Evolutionary conservation across 2,797 vertebrate species (phyloP).

Genomic region (Melanotaenia nigrans): DNA sequence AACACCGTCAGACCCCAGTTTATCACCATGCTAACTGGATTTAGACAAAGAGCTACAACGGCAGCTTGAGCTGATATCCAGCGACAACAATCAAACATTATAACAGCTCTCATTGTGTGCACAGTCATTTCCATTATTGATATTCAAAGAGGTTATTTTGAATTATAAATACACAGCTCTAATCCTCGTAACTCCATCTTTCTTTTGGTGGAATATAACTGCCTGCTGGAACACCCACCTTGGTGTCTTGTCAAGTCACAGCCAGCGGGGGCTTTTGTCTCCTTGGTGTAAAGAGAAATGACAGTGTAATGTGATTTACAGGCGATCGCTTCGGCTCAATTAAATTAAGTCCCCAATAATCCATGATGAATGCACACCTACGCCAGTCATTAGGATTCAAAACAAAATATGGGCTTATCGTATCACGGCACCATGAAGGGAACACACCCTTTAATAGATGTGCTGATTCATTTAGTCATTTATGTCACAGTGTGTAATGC

Average conservation of each 20-base stretch:
- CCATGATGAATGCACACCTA: conserved; percentile 86
- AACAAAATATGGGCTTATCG: conserved; percentile 83
- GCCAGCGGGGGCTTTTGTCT: conserved; percentile 79
- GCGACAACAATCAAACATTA: conserved; percentile 72
- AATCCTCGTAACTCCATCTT: conserved; percentile 75
- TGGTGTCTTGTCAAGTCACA: conserved; percentile 75
- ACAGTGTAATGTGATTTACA: conserved; percentile 86
- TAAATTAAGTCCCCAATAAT: conserved; percentile 85
- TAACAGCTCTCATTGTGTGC: conserved; percentile 62
- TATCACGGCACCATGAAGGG: conserved; percentile 74
- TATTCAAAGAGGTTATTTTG: conserved; percentile 71
- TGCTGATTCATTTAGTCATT: conserved; percentile 82
- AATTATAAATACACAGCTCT: conserved; percentile 74
- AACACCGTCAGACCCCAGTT: conserved; percentile 72
- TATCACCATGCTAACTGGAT: conserved; percentile 79
- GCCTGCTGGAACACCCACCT: conserved; percentile 77
- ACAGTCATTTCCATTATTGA: conserved; percentile 70
- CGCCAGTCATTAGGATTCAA: conserved; percentile 84
- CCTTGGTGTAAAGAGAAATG: conserved; percentile 82
- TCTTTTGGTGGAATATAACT: conserved; percentile 53
- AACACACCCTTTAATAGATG: conserved; percentile 84
- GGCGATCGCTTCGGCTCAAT: conserved; percentile 82
- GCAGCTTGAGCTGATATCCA: conserved; percentile 67
- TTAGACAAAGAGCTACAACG: conserved; percentile 74
- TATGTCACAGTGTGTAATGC: conserved; percentile 77